Percentiles rank a stretch among this genome's conserved stretches.
phyloP scores from a whole-genome alignment of 2,888 invertebrate species.

The Dynastes hyllus region DNA sequence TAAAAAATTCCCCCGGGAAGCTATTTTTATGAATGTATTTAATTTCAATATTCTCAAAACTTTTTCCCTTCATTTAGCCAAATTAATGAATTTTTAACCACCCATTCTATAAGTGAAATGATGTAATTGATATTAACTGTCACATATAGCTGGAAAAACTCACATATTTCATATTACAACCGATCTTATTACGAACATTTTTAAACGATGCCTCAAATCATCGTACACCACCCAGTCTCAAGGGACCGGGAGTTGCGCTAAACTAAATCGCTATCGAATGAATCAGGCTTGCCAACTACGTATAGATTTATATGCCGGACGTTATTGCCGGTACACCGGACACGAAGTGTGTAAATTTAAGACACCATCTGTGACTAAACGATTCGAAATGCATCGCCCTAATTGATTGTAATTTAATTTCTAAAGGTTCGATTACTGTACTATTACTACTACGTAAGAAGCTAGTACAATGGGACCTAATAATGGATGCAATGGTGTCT shows the following conservation, averaged over 20 bases:
- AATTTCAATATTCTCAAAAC: too few species aligned
- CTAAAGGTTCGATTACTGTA: constrained; percentile 22
- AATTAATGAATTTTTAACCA: too few species aligned
- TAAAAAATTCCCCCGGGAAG: too few species aligned
- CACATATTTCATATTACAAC: too few species aligned
- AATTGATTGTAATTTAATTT: constrained; percentile 57
- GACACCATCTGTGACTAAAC: constrained; percentile 60
- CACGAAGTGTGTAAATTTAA: constrained; percentile 55
- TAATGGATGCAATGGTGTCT: constrained; percentile 31
- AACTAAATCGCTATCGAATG: constrained; percentile 26
- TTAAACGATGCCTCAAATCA: too few species aligned
- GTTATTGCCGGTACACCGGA: constrained; percentile 38
- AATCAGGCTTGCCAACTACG: constrained; percentile 21
- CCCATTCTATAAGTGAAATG: too few species aligned
- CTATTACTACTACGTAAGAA: constrained; percentile 21
- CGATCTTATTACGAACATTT: too few species aligned
- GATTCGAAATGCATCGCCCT: constrained; percentile 57
- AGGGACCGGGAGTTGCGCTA: not conserved
- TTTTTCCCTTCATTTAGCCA: too few species aligned
- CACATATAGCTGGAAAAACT: too few species aligned
- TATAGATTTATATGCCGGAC: constrained; percentile 19
- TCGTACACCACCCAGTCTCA: not conserved
- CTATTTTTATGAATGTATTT: too few species aligned
- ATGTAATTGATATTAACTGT: too few species aligned
- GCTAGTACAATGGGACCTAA: constrained; percentile 19